These are phyloP conservation scores for Drosophila nr. medialis DNA, from an alignment of 2,888 invertebrate species.

Conservation along the genomic window DNA sequence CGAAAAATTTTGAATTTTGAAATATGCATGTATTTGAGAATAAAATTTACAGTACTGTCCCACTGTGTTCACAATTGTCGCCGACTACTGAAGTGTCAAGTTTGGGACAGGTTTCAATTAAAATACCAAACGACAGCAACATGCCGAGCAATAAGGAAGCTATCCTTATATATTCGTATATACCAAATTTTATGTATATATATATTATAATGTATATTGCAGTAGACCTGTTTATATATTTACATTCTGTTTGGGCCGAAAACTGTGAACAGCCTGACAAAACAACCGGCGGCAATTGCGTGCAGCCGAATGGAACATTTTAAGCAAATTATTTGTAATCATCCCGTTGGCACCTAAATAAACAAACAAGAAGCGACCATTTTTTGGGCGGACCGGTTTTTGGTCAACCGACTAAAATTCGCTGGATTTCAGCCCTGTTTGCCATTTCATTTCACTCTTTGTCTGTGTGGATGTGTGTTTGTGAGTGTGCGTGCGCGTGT, in stretches of 20 bases:
- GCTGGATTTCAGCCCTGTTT: conserved; percentile 30
- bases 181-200: too few relatives aligned
- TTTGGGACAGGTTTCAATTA: conserved; percentile 47
- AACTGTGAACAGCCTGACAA: conserved; percentile 29
- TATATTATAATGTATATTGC: background rate
- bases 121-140: conserved; percentile 35
- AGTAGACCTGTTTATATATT: conserved; percentile 16
- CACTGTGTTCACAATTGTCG: conserved; percentile 28
- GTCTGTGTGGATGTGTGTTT: background rate
- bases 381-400: conserved; percentile 40
- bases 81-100: conserved; percentile 14
- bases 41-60: background rate
- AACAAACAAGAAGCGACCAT: conserved; percentile 53
- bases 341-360: conserved; percentile 66
- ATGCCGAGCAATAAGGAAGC: conserved; percentile 21
- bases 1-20: background rate
- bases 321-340: conserved; percentile 70
- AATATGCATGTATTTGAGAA: too few relatives aligned
- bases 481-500: conserved; percentile 24
- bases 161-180: background rate
- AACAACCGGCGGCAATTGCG: conserved; percentile 45
- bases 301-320: conserved; percentile 58
- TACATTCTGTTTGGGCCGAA: conserved; percentile 11
- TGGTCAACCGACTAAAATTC: conserved; percentile 35
- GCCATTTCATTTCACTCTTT: conserved; percentile 11